Conservation (phyloP, 2,888 invertebrate genomes). For the Agrotis puta region DNA sequence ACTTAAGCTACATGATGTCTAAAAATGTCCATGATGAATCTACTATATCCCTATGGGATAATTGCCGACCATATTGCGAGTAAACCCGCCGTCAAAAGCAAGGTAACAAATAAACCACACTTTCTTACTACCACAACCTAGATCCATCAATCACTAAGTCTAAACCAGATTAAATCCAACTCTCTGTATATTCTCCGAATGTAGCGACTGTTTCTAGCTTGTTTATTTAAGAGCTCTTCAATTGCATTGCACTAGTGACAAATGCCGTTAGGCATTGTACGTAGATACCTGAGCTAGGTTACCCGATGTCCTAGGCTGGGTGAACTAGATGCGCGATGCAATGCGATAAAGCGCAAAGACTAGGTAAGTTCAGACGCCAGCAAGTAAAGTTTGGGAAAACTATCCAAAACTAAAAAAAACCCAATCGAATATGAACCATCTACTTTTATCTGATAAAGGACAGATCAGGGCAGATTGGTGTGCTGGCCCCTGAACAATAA, state of each 20-base stretch:
- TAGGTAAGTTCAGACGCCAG: too few species aligned
- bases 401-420: too few species aligned
- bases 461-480: too few species aligned
- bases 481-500: too few species aligned
- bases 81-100: neutral
- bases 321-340: neutral
- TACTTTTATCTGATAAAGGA: too few species aligned
- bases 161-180: slow-evolving; percentile 13
- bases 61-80: neutral
- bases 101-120: neutral
- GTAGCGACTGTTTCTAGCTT: slow-evolving; percentile 24
- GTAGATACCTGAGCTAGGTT: neutral
- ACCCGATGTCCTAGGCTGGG: slow-evolving; percentile 23
- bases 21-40: neutral
- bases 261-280: slow-evolving; percentile 59
- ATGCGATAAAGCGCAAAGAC: neutral
- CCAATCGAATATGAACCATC: too few species aligned
- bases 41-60: neutral
- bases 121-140: slow-evolving; percentile 5
- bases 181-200: slow-evolving; percentile 24
- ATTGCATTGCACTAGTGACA: slow-evolving; percentile 50
- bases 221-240: slow-evolving; percentile 44
- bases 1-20: neutral
- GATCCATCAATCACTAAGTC: slow-evolving; percentile 12
- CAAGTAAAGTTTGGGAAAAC: too few species aligned